Evolutionary conservation across 1,140 invertebrate genomes (phyloP).

Genomic region (Zophobas atratus): DNA sequence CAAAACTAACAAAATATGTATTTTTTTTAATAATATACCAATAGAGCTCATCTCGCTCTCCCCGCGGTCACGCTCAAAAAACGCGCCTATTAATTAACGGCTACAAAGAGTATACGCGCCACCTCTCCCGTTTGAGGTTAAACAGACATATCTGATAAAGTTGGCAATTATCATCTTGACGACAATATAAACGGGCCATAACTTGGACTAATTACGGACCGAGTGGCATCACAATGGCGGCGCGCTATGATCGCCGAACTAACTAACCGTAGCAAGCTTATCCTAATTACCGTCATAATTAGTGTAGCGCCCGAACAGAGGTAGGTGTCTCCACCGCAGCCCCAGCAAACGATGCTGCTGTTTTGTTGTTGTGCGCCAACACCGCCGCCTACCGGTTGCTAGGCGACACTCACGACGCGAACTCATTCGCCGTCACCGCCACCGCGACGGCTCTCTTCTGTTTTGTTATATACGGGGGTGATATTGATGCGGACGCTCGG

Average conservation of each 20-base stretch:
- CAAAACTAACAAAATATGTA: too few species aligned
- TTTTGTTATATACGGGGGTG: slow-evolving; percentile 6
- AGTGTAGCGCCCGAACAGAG: slow-evolving; percentile 55
- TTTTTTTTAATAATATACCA: too few species aligned
- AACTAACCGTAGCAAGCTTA: slow-evolving; percentile 63
- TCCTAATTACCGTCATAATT: slow-evolving; percentile 64
- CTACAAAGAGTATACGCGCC: slow-evolving; percentile 3
- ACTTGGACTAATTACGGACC: slow-evolving; percentile 60
- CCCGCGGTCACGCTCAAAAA: not conserved
- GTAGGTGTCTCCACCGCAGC: slow-evolving; percentile 38
- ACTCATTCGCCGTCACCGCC: slow-evolving; percentile 28
- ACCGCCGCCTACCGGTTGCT: slow-evolving; percentile 38
- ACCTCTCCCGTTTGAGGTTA: slow-evolving; percentile 41
- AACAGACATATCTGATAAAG: slow-evolving; percentile 53
- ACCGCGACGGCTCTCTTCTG: slow-evolving; percentile 20
- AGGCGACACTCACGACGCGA: slow-evolving; percentile 31
- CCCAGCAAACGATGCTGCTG: slow-evolving; percentile 40
- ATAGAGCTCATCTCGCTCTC: too few species aligned
- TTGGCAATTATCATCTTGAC: slow-evolving; percentile 62
- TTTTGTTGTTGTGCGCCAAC: slow-evolving; percentile 37
- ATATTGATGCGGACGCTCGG: not conserved
- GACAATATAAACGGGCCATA: slow-evolving; percentile 63
- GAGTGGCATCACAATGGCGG: slow-evolving; percentile 51
- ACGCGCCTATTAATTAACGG: not conserved
- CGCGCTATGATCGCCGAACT: slow-evolving; percentile 50